phyloP scores from a whole-genome alignment of 2,113 vertebrate species.

The Sylvietta virens region DNA sequence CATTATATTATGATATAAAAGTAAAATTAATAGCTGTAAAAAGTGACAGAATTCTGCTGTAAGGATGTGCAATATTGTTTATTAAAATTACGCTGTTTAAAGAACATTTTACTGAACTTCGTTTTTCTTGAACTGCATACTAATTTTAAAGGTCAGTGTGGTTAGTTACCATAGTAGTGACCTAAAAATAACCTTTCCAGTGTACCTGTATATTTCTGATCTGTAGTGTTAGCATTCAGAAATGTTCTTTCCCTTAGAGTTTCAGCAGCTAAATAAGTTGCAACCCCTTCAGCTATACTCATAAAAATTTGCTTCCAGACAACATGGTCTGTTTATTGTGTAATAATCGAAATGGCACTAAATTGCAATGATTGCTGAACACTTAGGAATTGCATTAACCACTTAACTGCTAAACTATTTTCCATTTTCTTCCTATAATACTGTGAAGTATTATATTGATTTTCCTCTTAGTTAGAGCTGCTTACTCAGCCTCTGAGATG shows the following conservation, averaged over 20 bases:
- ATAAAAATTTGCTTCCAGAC: constrained; percentile 86
- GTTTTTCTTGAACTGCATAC: constrained; percentile 64
- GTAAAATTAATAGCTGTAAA: constrained; percentile 45
- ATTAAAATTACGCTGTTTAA: constrained; percentile 48
- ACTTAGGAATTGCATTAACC: constrained; percentile 83
- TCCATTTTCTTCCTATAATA: constrained; percentile 37
- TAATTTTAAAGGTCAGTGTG: constrained; percentile 73
- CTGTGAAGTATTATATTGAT: constrained; percentile 30
- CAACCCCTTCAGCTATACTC: constrained; percentile 83
- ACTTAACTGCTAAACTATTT: constrained; percentile 72
- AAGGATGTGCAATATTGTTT: constrained; percentile 29
- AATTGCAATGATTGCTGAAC: constrained; percentile 82
- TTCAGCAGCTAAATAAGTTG: constrained; percentile 81
- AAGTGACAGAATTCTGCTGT: constrained; percentile 42
- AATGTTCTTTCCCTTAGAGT: constrained; percentile 72
- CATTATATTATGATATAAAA: not conserved
- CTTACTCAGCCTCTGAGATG: constrained; percentile 32
- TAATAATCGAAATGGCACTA: constrained; percentile 87
- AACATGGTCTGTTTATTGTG: constrained; percentile 87
- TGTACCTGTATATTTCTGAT: constrained; percentile 75
- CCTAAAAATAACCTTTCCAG: constrained; percentile 74
- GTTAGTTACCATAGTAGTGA: constrained; percentile 70
- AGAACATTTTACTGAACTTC: constrained; percentile 61
- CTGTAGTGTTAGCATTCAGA: constrained; percentile 67
- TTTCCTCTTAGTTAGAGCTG: constrained; percentile 35